Conservation (phyloP, 2,888 invertebrate species). For the Anarsia innoxiella region DNA sequence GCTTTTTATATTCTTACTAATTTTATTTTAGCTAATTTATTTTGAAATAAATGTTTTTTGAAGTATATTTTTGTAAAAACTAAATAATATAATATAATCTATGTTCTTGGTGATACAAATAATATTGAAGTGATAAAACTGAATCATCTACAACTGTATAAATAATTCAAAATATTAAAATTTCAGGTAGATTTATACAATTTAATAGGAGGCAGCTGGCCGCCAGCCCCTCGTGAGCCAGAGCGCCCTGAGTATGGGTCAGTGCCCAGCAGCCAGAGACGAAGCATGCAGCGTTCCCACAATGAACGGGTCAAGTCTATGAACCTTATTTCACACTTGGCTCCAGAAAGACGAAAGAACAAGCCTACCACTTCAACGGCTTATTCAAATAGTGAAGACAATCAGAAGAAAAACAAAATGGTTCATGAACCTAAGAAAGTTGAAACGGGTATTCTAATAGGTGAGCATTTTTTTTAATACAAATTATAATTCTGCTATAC, state of each 20-base stretch:
- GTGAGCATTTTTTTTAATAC: slow-evolving; percentile 5
- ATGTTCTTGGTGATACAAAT: no score
- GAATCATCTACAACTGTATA: no score
- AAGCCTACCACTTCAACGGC: slow-evolving; percentile 34
- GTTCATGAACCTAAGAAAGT: slow-evolving; percentile 64
- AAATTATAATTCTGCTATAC: no score
- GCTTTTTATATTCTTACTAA: neutral
- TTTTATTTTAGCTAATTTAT: neutral
- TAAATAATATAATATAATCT: no score
- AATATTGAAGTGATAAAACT: no score
- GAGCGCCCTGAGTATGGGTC: slow-evolving; percentile 53
- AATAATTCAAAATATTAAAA: no score
- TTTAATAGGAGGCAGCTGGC: slow-evolving; percentile 68
- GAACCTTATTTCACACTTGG: slow-evolving; percentile 75
- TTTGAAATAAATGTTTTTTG: no score
- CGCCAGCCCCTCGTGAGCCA: slow-evolving; percentile 56
- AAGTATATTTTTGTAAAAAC: no score
- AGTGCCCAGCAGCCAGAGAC: slow-evolving; percentile 33
- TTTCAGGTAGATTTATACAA: slow-evolving; percentile 60
- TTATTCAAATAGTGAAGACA: slow-evolving; percentile 24
- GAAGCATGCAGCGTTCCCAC: slow-evolving; percentile 57
- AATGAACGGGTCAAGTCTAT: slow-evolving; percentile 75
- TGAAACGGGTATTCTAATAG: slow-evolving; percentile 60
- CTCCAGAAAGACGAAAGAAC: slow-evolving; percentile 50
- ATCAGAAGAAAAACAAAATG: slow-evolving; percentile 44